Base-by-base conservation (phyloP, 1,140 invertebrate species). In the Drosophila athabasca region DNA sequence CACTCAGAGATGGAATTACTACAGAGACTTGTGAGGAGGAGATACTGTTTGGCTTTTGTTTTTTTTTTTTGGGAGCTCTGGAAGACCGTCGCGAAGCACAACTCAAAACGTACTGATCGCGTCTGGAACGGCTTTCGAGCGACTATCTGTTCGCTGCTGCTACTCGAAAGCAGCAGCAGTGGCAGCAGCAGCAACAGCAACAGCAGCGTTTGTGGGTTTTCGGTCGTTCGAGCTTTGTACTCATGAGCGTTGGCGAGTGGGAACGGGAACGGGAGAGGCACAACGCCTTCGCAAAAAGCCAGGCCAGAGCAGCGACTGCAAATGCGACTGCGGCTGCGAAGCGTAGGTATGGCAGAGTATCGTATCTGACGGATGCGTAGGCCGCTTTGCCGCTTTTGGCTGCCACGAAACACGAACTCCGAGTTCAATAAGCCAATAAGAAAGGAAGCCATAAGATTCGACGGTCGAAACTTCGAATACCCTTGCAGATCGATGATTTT, bases 81-180 rank as follows among this genome's bases (percentile, higher is more conserved):
- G 69, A 75, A 88, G 83, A 89, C 88, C 89, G 89, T 84, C 79
- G 88, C 88, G 83, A 73, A 90, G 72, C 82, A 90, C 83, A 89
- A 90, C 88, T 88, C 89, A 85, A 90, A 89, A 85, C 88, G 80
- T 85, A 90, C 88, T 90, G 88, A 90, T 90, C 88, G 71, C 19
- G 71, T 74, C 88, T 90, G 88, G 76, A 90, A 83, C 71, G 60
- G 74, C 88, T 90, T 90, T 90, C 76, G 66, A 62, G 69, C 73
- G 83, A 73, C 71, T 87, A 82, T 87, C 82, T 81, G 71, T 62
- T 76, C 66, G 65, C 67, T 78, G 80, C 79, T 70, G 22, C 72
- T 72, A 57, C 49, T 69, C 39, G 43, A 52, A 58, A 57, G 54
- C 71, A 60, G 26, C 50, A 46, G 62, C 60, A 58, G 52, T 64